phyloP scores from a whole-genome alignment of 2,888 invertebrate genomes.

The Amiota minor region DNA sequence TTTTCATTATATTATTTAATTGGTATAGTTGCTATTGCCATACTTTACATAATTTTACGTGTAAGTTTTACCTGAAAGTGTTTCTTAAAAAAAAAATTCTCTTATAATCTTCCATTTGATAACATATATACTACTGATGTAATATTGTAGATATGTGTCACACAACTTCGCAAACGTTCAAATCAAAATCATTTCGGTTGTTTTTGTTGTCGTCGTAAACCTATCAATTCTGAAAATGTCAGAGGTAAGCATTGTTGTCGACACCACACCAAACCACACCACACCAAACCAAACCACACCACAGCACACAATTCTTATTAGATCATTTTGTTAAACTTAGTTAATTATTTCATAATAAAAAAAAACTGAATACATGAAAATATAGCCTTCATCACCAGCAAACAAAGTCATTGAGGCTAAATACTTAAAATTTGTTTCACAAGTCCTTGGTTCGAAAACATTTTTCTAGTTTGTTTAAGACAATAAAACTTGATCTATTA shows the following conservation, averaged over 20 bases:
- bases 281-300: neutral
- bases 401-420: neutral
- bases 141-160: neutral
- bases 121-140: too few species aligned
- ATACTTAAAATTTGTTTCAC: neutral
- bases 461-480: neutral
- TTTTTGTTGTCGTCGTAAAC: conserved; percentile 6
- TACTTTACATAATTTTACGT: conserved; percentile 2
- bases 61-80: neutral
- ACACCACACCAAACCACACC: neutral
- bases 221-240: neutral
- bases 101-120: too few species aligned
- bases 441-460: conserved; percentile 20
- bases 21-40: neutral
- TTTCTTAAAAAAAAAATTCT: too few species aligned
- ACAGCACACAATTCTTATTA: neutral
- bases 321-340: conserved; percentile 10
- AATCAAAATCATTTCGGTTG: neutral
- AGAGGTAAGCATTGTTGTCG: conserved; percentile 7
- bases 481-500: neutral
- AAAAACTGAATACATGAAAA: conserved; percentile 11
- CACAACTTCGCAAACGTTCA: neutral
- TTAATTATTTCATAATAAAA: conserved; percentile 18
- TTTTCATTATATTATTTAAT: conserved; percentile 11
- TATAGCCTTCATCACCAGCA: conserved; percentile 16